Evolutionary conservation across 2,888 invertebrate genomes (phyloP), one percentile per base, ranked within the genome.

Genomic region (Tetragonula carbonaria): DNA sequence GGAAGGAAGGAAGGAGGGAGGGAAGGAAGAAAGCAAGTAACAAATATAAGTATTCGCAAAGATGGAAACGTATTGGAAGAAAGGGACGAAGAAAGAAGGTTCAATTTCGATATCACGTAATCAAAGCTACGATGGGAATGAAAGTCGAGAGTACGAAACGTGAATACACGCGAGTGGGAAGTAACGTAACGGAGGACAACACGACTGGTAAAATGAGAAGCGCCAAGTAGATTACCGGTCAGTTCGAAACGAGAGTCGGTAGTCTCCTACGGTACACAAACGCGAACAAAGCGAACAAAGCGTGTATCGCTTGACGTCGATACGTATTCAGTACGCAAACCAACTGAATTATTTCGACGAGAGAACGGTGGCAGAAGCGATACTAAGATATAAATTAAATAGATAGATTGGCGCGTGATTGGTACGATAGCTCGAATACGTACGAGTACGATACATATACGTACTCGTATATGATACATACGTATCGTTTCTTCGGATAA

Each of bases 151-250:
- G 14, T n/a, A 16, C 8, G 4, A 33, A 21, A 51, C 18, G 23
- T 16, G 72, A 33, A 23, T 8, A 13, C 45, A 38, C 67, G 50
- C 21, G 73, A 73, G 72, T 74, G 78, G 74, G 72, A 70, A 80
- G 79, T 50, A 62, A 76, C 21, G 83, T 83, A 82, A 83, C 77
- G 77, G 77, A 68, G 76, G 65, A 72, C 76, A 82, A 71, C 50
- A 66, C 66, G 82, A 71, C 67, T 59, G 23, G 70, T 82, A 65
- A 80, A 82, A 82, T 65, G 53, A 70, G 55, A 63, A 66, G 75
- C 81, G 50, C 28, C 70, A 62, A 62, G 51, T 74, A 57, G 75
- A 51, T 70, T 70, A 50, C 50, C 53, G 82, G 67, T 72, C 83
- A 77, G 83, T 83, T n/a, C 21, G 63, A 65, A 57, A 73, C 55